Conservation (phyloP, 2,888 invertebrate species). For the Synanthedon andrenaeformis region DNA sequence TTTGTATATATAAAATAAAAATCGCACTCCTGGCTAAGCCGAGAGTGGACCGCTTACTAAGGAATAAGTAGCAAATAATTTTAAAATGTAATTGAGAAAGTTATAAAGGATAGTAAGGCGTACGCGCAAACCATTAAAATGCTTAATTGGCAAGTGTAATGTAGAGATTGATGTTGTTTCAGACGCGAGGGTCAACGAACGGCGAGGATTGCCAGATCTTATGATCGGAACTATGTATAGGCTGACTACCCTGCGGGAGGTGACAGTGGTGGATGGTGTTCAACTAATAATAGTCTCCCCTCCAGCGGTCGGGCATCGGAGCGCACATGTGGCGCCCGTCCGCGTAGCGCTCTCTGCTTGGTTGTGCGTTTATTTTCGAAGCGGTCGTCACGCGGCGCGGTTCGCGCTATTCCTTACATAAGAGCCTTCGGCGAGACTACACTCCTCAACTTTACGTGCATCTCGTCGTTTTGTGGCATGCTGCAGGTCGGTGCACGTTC, state of each 20-base stretch:
- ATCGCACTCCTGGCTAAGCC: no score
- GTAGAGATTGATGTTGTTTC: conserved; percentile 33
- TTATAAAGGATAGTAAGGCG: not conserved
- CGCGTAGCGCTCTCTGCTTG: conserved; percentile 30
- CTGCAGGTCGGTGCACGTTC: conserved; percentile 63
- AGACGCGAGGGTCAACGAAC: conserved; percentile 58
- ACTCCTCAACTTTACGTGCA: conserved; percentile 29
- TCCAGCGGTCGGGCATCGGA: conserved; percentile 55
- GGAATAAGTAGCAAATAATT: no score
- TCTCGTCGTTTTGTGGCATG: conserved; percentile 36
- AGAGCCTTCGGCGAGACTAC: conserved; percentile 31
- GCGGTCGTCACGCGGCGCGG: conserved; percentile 65
- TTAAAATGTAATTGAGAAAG: not conserved
- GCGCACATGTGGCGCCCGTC: conserved; percentile 60
- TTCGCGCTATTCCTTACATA: conserved; percentile 56
- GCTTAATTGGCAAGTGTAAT: not conserved
- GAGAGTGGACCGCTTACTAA: no score
- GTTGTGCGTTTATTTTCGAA: conserved; percentile 63
- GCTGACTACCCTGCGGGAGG: conserved; percentile 66
- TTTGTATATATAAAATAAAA: no score
- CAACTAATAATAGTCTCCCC: conserved; percentile 69
- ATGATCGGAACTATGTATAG: conserved; percentile 65
- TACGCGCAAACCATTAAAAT: not conserved
- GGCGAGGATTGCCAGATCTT: conserved; percentile 60
- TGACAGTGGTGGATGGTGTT: conserved; percentile 68